Evolutionary conservation across 2,797 vertebrate species (phyloP).

Genomic region (Lithobates pipiens): DNA sequence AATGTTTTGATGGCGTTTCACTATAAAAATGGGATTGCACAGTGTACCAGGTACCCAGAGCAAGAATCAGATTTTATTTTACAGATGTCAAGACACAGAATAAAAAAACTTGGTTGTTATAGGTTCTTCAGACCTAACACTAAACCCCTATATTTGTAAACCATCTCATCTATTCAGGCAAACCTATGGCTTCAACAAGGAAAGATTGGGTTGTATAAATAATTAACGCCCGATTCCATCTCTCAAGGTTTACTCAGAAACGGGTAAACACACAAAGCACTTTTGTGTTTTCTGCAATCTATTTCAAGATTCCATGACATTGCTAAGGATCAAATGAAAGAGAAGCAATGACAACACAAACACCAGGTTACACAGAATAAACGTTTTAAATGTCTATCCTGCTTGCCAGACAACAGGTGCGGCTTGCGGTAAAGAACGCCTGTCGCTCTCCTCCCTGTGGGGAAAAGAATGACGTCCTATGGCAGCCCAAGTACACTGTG

Average conservation of each 20-base stretch:
- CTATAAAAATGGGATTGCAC: too few relatives aligned
- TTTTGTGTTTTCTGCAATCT: constrained; percentile 12
- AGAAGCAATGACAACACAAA: not conserved
- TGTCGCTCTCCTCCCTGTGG: constrained; percentile 12
- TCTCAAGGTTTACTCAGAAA: constrained; percentile 15
- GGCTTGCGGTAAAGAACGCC: constrained; percentile 11
- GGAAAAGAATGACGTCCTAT: constrained; percentile 37
- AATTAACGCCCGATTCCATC: constrained; percentile 37
- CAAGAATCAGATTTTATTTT: too few relatives aligned
- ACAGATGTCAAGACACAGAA: too few relatives aligned
- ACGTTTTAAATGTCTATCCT: constrained; percentile 14
- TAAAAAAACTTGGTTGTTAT: too few relatives aligned
- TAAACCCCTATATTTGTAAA: too few relatives aligned
- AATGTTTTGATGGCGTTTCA: too few relatives aligned
- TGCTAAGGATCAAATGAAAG: constrained; percentile 32
- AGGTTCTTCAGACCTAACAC: too few relatives aligned
- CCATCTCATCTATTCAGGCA: too few relatives aligned
- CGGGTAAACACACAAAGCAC: constrained; percentile 26
- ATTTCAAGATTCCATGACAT: constrained; percentile 31
- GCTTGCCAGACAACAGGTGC: constrained; percentile 8
- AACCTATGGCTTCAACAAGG: too few relatives aligned
- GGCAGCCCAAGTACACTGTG: constrained; percentile 15
- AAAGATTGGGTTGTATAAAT: constrained; percentile 20
- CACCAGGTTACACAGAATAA: constrained; percentile 16
- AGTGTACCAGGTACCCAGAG: too few relatives aligned